Base-by-base conservation (phyloP, 2,888 invertebrate species). In the Lapara coniferarum region DNA sequence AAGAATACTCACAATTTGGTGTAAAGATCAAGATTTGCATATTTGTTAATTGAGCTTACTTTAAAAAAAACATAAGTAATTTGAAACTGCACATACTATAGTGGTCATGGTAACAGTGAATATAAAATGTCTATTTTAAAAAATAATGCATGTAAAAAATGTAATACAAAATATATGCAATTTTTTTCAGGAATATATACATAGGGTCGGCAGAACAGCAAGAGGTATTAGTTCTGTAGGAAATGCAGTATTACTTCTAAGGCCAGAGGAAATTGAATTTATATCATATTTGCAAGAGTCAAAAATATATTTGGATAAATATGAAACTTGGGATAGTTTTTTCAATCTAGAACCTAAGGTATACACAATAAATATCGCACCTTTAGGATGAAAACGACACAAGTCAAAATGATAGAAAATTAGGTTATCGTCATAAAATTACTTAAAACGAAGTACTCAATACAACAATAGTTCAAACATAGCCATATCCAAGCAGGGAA, bases 121-220 rank as follows among this genome's bases (percentile, higher is more conserved):
- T 25, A 25, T 25, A 1, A 16, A 53, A 53, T 37, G 7, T 37
- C 37, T 37, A 7, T 37, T 37, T 37, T 37, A 37, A 4, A 37
- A 37, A 37, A 4, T 5, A 8, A 37, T 37, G 8, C 8, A 37
- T 37, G 37, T 37, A 37, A 5, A 37, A 37, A 37, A 37, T 37
- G 25, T 1, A 25, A 25, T 25, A 25, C 25, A 25, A 37, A 37
- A 37, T 37, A 37, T 7, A 37, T 37, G 37, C 37, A 4, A 19
- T 10, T 16, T 69, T 69, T 72, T 93, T 8, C 84, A 98, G 96
- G 99, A 99, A 95, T 99, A 99, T 84, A 99, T 99, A 83, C 99
- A 99, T 92, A 95, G 99, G 79, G 99, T 99, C 10, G 99, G 99
- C 14, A 95, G 99, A 88, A 99, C 99, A 12, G 99, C 99, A 4